phyloP scores from a whole-genome alignment of 2,797 vertebrate species.

The Pseudopleuronectes americanus region DNA sequence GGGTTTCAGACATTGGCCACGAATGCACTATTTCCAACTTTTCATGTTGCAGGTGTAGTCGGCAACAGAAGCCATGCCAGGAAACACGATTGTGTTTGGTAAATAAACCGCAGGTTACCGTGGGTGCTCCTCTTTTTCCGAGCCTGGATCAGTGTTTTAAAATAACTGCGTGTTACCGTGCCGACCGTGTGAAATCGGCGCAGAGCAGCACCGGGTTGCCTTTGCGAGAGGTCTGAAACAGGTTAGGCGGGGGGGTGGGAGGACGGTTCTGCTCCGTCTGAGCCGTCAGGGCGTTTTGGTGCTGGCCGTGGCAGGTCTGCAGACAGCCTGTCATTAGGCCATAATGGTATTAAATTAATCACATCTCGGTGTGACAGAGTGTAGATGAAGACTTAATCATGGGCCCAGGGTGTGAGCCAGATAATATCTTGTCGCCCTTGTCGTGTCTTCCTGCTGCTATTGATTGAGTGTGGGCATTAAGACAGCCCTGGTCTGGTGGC shows the following conservation, averaged over 20 bases:
- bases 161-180: slow-evolving; percentile 50
- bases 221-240: slow-evolving; percentile 45
- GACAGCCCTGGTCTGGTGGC: slow-evolving; percentile 76
- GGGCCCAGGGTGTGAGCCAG: slow-evolving; percentile 86
- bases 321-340: slow-evolving; percentile 88
- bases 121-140: slow-evolving; percentile 50
- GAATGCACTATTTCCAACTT: slow-evolving; percentile 44
- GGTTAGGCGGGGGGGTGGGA: slow-evolving; percentile 58
- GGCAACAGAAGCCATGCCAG: slow-evolving; percentile 47
- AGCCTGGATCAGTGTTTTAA: slow-evolving; percentile 37
- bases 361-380: slow-evolving; percentile 87
- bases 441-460: slow-evolving; percentile 85
- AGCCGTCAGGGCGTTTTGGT: slow-evolving; percentile 46
- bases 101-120: slow-evolving; percentile 68
- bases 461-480: slow-evolving; percentile 87
- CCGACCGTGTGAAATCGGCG: slow-evolving; percentile 53
- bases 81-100: slow-evolving; percentile 65
- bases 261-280: slow-evolving; percentile 58
- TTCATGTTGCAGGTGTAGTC: slow-evolving; percentile 47
- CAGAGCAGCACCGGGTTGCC: slow-evolving; percentile 36
- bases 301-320: slow-evolving; percentile 75
- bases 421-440: slow-evolving; percentile 90
- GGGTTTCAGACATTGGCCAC: slow-evolving; percentile 39
- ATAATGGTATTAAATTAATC: slow-evolving; percentile 91
- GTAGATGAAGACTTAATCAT: slow-evolving; percentile 88